A percentile compares a stretch with the other conserved stretches of the same genome.
These are phyloP conservation scores for Brassicogethes aeneus DNA, from an alignment of 2,888 invertebrate species.

Conservation along the genomic window DNA sequence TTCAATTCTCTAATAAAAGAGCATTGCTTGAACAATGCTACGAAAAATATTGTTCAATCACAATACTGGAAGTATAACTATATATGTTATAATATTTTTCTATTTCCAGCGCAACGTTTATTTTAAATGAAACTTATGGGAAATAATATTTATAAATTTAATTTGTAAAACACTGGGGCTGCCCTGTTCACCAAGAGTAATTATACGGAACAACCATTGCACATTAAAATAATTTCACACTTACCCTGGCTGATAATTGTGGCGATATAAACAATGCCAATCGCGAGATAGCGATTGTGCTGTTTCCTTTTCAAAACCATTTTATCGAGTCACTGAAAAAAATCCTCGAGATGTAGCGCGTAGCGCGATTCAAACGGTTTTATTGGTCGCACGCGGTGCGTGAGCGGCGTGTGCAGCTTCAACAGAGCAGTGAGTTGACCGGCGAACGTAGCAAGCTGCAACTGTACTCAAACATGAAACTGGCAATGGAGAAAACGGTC, in stretches of 20 bases:
- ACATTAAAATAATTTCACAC: too few relatives aligned
- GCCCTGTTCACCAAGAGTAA: constrained; percentile 30
- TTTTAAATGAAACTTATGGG: too few relatives aligned
- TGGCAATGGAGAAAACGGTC: constrained; percentile 23
- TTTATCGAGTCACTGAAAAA: too few relatives aligned
- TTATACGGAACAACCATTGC: too few relatives aligned
- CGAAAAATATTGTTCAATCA: too few relatives aligned
- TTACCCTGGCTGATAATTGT: constrained; percentile 54
- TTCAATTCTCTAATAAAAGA: too few relatives aligned
- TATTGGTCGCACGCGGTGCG: constrained; percentile 9
- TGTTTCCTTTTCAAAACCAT: constrained; percentile 30
- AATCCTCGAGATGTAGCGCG: constrained; percentile 8
- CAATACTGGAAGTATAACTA: too few relatives aligned
- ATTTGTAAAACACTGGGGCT: constrained; percentile 17
- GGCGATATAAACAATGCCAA: constrained; percentile 51
- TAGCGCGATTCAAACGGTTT: constrained; percentile 3
- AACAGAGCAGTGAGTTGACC: background rate
- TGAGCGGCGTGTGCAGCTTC: constrained; percentile 4
- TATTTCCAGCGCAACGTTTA: too few relatives aligned
- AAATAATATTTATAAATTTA: too few relatives aligned
- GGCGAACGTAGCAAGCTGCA: constrained; percentile 26
- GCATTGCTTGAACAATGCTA: too few relatives aligned
- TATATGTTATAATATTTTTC: too few relatives aligned
- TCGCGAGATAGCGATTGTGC: constrained; percentile 42
- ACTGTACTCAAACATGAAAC: constrained; percentile 28